Percentiles rank a stretch among this genome's conserved stretches.
These are phyloP conservation scores for Acanthurus tractus DNA, from an alignment of 2,797 vertebrate genomes.

Conservation along the genomic window DNA sequence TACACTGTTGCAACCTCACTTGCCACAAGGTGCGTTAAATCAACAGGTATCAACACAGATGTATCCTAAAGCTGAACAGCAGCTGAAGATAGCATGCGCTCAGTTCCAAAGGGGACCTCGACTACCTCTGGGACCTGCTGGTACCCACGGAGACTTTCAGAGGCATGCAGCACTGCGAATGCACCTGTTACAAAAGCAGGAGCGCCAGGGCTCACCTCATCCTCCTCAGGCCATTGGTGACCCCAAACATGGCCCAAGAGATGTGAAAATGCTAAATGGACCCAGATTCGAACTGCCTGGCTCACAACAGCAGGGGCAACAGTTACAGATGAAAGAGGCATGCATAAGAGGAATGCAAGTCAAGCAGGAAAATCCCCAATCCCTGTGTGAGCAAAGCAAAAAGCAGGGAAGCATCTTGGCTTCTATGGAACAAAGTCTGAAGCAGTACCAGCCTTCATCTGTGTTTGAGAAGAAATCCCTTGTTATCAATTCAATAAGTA, in stretches of 20 bases:
- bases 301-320: constrained; percentile 66
- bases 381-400: constrained; percentile 73
- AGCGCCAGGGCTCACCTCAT: constrained; percentile 87
- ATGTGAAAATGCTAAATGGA: constrained; percentile 90
- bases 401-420: constrained; percentile 91
- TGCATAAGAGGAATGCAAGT: constrained; percentile 73
- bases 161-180: constrained; percentile 92
- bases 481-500: constrained; percentile 89
- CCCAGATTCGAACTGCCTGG: constrained; percentile 77
- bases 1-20: constrained; percentile 82
- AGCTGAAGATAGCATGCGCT: constrained; percentile 74
- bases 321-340: constrained; percentile 72
- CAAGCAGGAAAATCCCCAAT: constrained; percentile 83
- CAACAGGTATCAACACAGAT: constrained; percentile 79
- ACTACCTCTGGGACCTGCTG: constrained; percentile 79
- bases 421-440: constrained; percentile 95
- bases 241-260: constrained; percentile 74
- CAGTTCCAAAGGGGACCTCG: constrained; percentile 82
- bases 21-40: constrained; percentile 79
- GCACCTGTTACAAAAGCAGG: constrained; percentile 93
- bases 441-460: constrained; percentile 92
- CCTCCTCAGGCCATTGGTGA: constrained; percentile 81
- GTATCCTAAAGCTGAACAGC: constrained; percentile 81
- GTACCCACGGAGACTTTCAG: constrained; percentile 87
- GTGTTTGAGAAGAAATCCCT: constrained; percentile 93